phyloP scores from a whole-genome alignment of 2,888 invertebrate species.

The Limnephilus marmoratus region DNA sequence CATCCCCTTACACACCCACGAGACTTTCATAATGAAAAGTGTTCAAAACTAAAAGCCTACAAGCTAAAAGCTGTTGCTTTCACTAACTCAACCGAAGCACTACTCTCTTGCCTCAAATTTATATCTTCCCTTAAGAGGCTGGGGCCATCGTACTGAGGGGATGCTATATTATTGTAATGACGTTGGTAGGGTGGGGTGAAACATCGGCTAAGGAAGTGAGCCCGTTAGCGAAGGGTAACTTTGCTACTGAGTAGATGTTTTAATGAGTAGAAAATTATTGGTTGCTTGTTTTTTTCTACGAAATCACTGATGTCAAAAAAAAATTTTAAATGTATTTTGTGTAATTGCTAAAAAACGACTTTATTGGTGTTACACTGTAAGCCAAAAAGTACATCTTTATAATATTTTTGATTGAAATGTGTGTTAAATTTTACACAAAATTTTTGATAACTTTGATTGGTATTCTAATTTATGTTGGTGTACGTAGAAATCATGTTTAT shows the following conservation, averaged over 20 bases:
- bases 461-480: too few relatives aligned
- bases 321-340: too few relatives aligned
- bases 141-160: background rate
- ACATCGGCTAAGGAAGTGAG: background rate
- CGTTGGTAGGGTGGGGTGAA: background rate
- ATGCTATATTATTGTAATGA: conserved; percentile 34
- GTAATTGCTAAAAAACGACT: too few relatives aligned
- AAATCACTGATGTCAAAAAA: background rate
- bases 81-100: conserved; percentile 21
- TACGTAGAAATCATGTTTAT: too few relatives aligned
- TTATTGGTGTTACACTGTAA: too few relatives aligned
- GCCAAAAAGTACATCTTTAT: too few relatives aligned
- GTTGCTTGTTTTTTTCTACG: background rate
- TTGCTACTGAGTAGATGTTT: background rate
- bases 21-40: background rate
- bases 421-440: too few relatives aligned
- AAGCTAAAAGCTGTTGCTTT: conserved; percentile 32
- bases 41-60: background rate
- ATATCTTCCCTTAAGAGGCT: conserved; percentile 35
- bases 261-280: background rate
- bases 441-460: too few relatives aligned
- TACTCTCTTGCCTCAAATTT: conserved; percentile 22
- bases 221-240: background rate
- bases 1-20: background rate
- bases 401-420: too few relatives aligned